Percentiles rank a stretch among this genome's conserved stretches.
Conservation (phyloP, 2,888 invertebrate genomes). For the Argyresthia goedartella region DNA sequence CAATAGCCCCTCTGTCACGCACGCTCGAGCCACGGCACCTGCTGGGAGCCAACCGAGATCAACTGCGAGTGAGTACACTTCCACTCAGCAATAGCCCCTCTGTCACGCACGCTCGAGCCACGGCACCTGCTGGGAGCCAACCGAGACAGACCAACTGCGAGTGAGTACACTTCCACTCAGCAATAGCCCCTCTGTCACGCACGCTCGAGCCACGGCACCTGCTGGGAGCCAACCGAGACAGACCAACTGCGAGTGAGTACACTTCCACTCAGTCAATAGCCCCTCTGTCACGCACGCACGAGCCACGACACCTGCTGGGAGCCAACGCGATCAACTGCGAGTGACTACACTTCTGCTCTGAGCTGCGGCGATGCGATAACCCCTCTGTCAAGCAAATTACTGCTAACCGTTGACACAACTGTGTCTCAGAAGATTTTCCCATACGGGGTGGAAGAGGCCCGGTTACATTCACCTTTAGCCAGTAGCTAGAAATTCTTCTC, state of each 20-base stretch:
- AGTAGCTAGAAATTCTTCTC: too few relatives aligned
- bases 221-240: conserved; percentile 76
- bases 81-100: too few relatives aligned
- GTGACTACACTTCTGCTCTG: conserved; percentile 24
- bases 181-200: too few relatives aligned
- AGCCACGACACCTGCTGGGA: conserved; percentile 73
- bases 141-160: conserved; percentile 79
- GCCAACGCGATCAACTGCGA: conserved; percentile 78
- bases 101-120: too few relatives aligned
- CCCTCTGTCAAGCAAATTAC: too few relatives aligned
- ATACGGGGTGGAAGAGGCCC: too few relatives aligned
- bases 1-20: too few relatives aligned
- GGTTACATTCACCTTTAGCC: too few relatives aligned
- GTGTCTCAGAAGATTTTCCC: too few relatives aligned
- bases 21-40: conserved; percentile 68
- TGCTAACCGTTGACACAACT: too few relatives aligned
- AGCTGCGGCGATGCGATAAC: too few relatives aligned
- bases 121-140: conserved; percentile 76
- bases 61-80: conserved; percentile 68
- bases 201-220: conserved; percentile 61
- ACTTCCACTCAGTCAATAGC: not conserved
- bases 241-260: conserved; percentile 74
- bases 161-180: conserved; percentile 25
- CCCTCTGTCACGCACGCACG: too few relatives aligned
- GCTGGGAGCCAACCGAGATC: conserved; percentile 77